phyloP scores from a whole-genome alignment of 2,888 invertebrate genomes.

The Zygothrica quintamaculata region DNA sequence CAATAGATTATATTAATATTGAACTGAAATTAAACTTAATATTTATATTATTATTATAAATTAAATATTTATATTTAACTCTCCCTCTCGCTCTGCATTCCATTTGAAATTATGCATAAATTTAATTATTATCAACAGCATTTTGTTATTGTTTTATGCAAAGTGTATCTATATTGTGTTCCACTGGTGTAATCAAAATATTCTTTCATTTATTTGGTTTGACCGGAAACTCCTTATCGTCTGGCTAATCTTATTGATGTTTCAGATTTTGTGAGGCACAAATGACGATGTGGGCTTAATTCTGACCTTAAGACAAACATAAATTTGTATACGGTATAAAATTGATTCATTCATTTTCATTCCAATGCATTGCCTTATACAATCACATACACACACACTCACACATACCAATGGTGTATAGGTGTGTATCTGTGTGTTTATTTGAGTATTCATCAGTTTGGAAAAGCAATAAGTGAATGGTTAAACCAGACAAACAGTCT shows the following conservation, averaged over 20 bases:
- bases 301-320: slow-evolving; percentile 64
- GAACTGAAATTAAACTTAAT: no score
- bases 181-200: slow-evolving; percentile 45
- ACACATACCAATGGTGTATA: slow-evolving; percentile 13
- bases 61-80: no score
- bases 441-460: background rate
- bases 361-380: slow-evolving; percentile 38
- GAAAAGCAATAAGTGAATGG: background rate
- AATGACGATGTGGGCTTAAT: slow-evolving; percentile 67
- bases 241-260: slow-evolving; percentile 79
- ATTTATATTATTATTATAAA: no score
- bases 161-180: slow-evolving; percentile 2
- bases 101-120: no score
- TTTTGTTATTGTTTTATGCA: no score
- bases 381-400: slow-evolving; percentile 19
- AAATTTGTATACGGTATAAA: slow-evolving; percentile 56
- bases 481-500: slow-evolving; percentile 47
- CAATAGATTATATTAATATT: no score
- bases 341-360: slow-evolving; percentile 71
- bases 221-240: slow-evolving; percentile 83
- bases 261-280: slow-evolving; percentile 56
- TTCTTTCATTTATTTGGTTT: slow-evolving; percentile 60
- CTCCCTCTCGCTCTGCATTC: no score
- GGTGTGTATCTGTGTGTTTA: background rate
- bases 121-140: no score